Base-by-base conservation (phyloP, 2,113 vertebrate genomes). In the Poecilia latipinna region DNA sequence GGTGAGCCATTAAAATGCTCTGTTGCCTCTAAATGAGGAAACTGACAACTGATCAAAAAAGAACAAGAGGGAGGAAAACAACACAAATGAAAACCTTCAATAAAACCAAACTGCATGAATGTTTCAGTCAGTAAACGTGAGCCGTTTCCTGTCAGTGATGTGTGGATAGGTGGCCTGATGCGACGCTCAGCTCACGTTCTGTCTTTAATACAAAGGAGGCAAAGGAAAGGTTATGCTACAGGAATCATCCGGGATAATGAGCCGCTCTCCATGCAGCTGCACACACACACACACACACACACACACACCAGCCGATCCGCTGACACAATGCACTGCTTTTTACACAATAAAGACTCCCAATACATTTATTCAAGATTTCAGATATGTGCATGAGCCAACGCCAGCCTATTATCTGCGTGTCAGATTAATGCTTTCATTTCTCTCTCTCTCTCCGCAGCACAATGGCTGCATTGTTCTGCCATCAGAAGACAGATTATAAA, bases 401-500 rank as follows among this genome's bases (percentile, higher is more conserved):
- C 64, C 65, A 78, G 65, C 60, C 33, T 65, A 81, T 89, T 89
- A 82, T 89, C 83, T 82, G 62, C 0, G 28, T 82, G 79, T 82
- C 79, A 84, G 88, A 85, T 79, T 83, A 86, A 88, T 76, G 62
- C 63, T 7, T 51, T 67, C 72, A 57, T 57, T 57, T n/a, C 0
- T 70, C 62, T 54, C 24, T 8, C 64, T 26, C 73, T 54, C 63
- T 80, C 61, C 29, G 61, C 65, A 71, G 37, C 69, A 88, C 88
- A 91, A 85, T 62, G 69, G 81, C 69, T 3, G 33, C 84, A 87
- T 92, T 92, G 90, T 92, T 81, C 79, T 11, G 3, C 0, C 61
- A 48, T 89, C 88, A 87, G 82, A 76, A 83, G 12, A 8, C 1
- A 89, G 82, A 89, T 90, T 85, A 86, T 79, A 88, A 85, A 69